These are phyloP conservation scores for Notiomystis cincta DNA, from an alignment of 2,113 vertebrate species.

Conservation along the genomic window DNA sequence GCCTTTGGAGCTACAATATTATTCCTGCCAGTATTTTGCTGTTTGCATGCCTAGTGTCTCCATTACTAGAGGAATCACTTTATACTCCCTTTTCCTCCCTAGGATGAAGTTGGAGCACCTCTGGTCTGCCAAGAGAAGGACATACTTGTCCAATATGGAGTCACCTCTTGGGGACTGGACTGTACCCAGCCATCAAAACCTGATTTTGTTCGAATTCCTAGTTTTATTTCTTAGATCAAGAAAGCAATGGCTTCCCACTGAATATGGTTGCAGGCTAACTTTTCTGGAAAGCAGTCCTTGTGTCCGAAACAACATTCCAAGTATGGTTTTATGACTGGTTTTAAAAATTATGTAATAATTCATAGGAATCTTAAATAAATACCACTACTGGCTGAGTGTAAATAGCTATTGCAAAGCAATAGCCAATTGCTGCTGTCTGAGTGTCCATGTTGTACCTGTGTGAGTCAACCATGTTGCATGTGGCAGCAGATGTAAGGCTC, in stretches of 20 bases:
- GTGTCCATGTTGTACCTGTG: not conserved
- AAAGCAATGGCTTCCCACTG: slow-evolving; percentile 53
- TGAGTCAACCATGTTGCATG: not conserved
- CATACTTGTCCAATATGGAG: slow-evolving; percentile 81
- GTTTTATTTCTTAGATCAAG: slow-evolving; percentile 82
- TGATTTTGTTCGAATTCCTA: slow-evolving; percentile 81
- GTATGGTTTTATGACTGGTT: not conserved
- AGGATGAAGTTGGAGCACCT: slow-evolving; percentile 89
- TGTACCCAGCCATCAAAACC: slow-evolving; percentile 83
- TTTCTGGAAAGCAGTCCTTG: not conserved
- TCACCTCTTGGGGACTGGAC: slow-evolving; percentile 87
- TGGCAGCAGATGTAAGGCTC: not conserved
- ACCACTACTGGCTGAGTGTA: not conserved
- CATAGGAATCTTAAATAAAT: not conserved
- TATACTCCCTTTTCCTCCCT: not conserved
- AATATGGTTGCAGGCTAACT: not conserved
- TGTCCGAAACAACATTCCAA: not conserved
- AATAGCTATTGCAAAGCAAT: not conserved
- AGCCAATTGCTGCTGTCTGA: not conserved
- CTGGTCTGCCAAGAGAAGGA: slow-evolving; percentile 81
- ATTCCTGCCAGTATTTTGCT: not conserved
- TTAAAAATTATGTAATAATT: not conserved
- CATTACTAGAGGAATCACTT: not conserved
- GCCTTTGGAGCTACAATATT: not conserved
- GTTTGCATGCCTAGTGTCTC: not conserved